phyloP scores from a whole-genome alignment of 1,140 invertebrate genomes.

The Fopius arisanus region DNA sequence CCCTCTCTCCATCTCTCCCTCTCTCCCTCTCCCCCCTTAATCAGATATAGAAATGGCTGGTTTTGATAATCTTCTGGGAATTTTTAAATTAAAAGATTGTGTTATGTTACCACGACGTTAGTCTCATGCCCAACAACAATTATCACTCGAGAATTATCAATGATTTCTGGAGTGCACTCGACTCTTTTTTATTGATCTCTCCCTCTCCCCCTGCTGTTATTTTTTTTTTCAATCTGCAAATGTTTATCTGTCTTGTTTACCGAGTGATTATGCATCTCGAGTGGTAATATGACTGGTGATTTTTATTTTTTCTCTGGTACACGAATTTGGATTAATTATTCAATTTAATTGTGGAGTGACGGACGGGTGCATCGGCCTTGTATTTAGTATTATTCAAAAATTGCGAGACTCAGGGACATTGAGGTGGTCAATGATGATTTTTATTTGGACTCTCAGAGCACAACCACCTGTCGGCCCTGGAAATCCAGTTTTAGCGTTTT shows the following conservation, averaged over 20 bases:
- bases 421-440: neutral
- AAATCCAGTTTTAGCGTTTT: neutral
- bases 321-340: neutral
- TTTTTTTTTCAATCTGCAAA: neutral
- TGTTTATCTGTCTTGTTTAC: neutral
- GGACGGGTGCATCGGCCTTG: no score
- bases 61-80: no score
- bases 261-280: neutral
- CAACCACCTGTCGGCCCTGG: neutral
- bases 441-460: neutral
- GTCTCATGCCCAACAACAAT: constrained; percentile 11
- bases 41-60: no score
- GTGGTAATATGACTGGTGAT: neutral
- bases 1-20: neutral
- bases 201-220: neutral
- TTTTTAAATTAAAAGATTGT: no score
- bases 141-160: constrained; percentile 5
- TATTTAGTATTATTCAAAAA: neutral
- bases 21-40: no score
- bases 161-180: neutral
- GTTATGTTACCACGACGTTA: no score
- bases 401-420: neutral
- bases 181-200: constrained; percentile 1
- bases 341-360: neutral
- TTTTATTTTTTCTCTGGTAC: neutral